These are phyloP conservation scores for Morpho achilles DNA, from an alignment of 2,888 invertebrate species.

Conservation along the genomic window DNA sequence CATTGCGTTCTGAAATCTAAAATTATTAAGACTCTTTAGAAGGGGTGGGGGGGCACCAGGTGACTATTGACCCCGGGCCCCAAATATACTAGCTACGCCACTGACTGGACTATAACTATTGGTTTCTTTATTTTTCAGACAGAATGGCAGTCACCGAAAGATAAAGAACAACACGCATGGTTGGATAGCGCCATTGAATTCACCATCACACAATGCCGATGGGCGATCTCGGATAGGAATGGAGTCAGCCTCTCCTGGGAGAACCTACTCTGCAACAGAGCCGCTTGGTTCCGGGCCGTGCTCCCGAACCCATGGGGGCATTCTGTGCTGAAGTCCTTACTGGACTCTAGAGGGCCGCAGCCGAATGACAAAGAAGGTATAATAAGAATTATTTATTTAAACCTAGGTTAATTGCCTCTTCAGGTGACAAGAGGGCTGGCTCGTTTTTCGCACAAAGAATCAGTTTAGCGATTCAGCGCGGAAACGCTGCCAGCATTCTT, in stretches of 20 bases:
- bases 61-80: no score
- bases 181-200: slow-evolving; percentile 51
- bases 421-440: no score
- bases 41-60: no score
- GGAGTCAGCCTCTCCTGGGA: slow-evolving; percentile 53
- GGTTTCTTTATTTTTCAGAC: slow-evolving; percentile 38
- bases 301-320: slow-evolving; percentile 77
- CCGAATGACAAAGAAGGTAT: slow-evolving; percentile 58
- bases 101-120: no score
- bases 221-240: slow-evolving; percentile 50
- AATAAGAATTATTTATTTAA: slow-evolving; percentile 12
- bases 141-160: slow-evolving; percentile 58
- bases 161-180: slow-evolving; percentile 47
- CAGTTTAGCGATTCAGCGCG: no score
- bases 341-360: slow-evolving; percentile 74
- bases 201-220: slow-evolving; percentile 54
- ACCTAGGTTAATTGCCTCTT: no score
- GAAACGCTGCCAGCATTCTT: no score
- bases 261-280: slow-evolving; percentile 68
- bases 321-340: slow-evolving; percentile 74
- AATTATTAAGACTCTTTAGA: no score
- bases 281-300: slow-evolving; percentile 76
- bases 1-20: no score
- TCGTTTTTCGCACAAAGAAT: no score
- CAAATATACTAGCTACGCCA: no score